Conservation (phyloP, 2,113 vertebrate species). For the Aspiorhynchus laticeps region DNA sequence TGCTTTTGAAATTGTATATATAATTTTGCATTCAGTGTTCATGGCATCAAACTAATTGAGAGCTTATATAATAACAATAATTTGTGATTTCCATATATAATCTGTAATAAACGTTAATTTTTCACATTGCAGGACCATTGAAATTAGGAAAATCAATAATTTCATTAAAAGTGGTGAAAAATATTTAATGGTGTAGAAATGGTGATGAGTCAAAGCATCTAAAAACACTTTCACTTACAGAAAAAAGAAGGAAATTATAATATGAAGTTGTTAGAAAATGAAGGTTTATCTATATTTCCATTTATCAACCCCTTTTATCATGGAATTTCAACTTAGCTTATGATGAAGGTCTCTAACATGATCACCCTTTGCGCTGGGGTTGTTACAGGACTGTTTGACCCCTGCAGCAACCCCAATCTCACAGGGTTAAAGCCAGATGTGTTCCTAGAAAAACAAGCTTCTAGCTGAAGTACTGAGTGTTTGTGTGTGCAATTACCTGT, state of each 20-base stretch:
- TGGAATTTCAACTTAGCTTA: background rate
- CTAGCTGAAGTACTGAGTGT: background rate
- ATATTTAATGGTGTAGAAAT: background rate
- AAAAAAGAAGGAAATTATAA: background rate
- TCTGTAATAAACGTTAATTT: background rate
- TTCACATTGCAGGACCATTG: background rate
- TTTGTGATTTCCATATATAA: background rate
- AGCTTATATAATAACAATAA: too few relatives aligned
- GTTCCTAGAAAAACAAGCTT: conserved; percentile 7
- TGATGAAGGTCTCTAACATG: background rate
- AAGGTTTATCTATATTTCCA: background rate
- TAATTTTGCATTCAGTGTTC: too few relatives aligned
- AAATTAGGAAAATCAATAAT: background rate
- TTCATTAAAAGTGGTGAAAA: background rate
- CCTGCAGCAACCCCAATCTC: conserved; percentile 1
- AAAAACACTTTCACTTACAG: too few relatives aligned
- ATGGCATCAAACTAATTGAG: too few relatives aligned
- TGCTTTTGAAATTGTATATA: too few relatives aligned
- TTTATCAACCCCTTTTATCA: background rate
- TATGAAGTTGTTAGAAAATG: background rate
- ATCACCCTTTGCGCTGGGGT: too few relatives aligned
- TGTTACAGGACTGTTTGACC: conserved; percentile 9
- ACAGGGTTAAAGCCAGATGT: background rate
- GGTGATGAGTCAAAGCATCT: too few relatives aligned
- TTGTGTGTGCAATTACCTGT: background rate